Evolutionary conservation across 1,140 invertebrate genomes (phyloP).

Genomic region (Drosophila bifasciata): DNA sequence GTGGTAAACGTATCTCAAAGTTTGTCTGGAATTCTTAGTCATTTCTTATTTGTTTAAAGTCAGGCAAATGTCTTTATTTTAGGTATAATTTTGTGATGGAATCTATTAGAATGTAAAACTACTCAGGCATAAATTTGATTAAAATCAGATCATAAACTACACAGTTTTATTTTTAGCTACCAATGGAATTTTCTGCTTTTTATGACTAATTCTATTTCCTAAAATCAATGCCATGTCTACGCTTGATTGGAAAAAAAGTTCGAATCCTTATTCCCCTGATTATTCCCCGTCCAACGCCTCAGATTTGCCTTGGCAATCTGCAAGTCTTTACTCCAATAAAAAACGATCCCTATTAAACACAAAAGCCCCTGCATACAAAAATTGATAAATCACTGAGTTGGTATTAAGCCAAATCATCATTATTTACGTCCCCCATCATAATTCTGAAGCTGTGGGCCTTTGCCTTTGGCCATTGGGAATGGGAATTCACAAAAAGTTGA

Average conservation of each 20-base stretch:
- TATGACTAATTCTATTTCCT: too few species aligned
- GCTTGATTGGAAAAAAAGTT: too few species aligned
- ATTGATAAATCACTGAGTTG: slow-evolving; percentile 34
- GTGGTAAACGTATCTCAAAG: slow-evolving; percentile 15
- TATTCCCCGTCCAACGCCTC: too few species aligned
- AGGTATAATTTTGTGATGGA: neutral
- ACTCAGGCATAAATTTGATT: too few species aligned
- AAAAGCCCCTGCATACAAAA: neutral
- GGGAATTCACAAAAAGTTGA: slow-evolving; percentile 42
- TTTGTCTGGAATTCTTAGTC: slow-evolving; percentile 2
- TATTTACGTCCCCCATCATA: slow-evolving; percentile 48
- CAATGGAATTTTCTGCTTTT: too few species aligned
- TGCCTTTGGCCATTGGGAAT: slow-evolving; percentile 33
- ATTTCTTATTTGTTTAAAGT: neutral
- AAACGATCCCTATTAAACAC: slow-evolving; percentile 20
- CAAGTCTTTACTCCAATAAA: neutral
- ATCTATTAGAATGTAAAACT: neutral
- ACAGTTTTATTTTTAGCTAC: too few species aligned
- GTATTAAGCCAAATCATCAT: slow-evolving; percentile 49
- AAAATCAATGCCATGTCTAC: too few species aligned
- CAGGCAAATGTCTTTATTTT: slow-evolving; percentile 22
- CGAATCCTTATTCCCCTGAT: too few species aligned
- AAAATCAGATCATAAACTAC: too few species aligned
- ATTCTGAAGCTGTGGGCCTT: neutral
- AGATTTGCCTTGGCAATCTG: neutral